Evolutionary conservation across 1,140 invertebrate species (phyloP).

Genomic region (Myzus persicae): DNA sequence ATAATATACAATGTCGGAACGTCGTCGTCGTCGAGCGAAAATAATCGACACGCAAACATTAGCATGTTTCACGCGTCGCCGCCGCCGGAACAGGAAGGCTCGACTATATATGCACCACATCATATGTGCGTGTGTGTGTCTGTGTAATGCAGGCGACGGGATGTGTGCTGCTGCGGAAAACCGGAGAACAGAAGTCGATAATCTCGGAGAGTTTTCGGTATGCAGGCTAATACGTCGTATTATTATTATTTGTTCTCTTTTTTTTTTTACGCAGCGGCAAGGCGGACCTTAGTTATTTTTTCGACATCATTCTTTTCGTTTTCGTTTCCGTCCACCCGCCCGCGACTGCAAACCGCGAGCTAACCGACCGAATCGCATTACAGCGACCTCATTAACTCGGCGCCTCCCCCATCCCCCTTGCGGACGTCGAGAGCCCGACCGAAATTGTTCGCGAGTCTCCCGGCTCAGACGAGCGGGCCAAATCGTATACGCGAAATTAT

Average conservation of each 20-base stretch:
- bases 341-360: not conserved
- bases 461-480: no score
- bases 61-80: conserved; percentile 22
- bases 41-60: conserved; percentile 26
- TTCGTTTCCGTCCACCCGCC: not conserved
- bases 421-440: not conserved
- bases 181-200: conserved; percentile 27
- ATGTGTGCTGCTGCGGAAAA: conserved; percentile 3
- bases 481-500: not conserved
- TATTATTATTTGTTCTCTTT: not conserved
- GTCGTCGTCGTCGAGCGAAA: not conserved
- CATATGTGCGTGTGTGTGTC: not conserved
- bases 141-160: not conserved
- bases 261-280: not conserved
- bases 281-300: not conserved
- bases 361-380: conserved; percentile 18
- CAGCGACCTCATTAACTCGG: not conserved
- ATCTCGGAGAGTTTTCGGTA: not conserved
- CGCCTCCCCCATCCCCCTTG: no score
- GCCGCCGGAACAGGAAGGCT: conserved; percentile 2
- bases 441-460: not conserved
- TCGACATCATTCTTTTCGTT: not conserved
- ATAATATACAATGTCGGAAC: not conserved
- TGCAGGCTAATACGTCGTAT: not conserved
- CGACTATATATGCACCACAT: not conserved